phyloP scores from a whole-genome alignment of 2,797 vertebrate species.

The Sebastes glaucus region DNA sequence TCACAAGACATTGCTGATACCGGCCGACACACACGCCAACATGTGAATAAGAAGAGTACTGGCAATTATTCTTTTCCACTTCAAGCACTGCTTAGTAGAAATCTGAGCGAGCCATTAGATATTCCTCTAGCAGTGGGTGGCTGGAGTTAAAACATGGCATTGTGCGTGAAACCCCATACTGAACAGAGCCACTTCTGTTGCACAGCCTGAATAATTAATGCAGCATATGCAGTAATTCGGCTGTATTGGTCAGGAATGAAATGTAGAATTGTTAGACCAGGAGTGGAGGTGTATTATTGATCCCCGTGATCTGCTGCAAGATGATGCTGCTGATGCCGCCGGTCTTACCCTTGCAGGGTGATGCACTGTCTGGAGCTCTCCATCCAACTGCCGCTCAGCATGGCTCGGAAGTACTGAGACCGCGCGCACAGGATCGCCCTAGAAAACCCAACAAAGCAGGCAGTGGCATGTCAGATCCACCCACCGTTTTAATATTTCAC shows the following conservation, averaged over 20 bases:
- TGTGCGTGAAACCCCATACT: constrained; percentile 31
- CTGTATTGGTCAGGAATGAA: constrained; percentile 21
- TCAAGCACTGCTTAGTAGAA: neutral
- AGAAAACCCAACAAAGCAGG: constrained; percentile 59
- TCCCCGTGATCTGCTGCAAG: neutral
- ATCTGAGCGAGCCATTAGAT: constrained; percentile 19
- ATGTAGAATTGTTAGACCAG: neutral
- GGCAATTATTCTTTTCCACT: too few relatives aligned
- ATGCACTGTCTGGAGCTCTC: constrained; percentile 93
- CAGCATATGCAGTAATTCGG: constrained; percentile 20
- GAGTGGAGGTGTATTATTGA: constrained; percentile 23
- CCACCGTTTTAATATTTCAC: constrained; percentile 51
- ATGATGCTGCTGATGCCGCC: neutral
- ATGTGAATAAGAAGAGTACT: too few relatives aligned
- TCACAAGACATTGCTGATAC: too few relatives aligned
- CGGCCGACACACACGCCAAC: too few relatives aligned
- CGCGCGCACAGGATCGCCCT: constrained; percentile 95
- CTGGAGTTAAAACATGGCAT: constrained; percentile 14
- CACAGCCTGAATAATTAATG: constrained; percentile 63
- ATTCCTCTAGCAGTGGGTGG: constrained; percentile 9
- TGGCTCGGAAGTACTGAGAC: constrained; percentile 94
- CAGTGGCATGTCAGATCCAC: constrained; percentile 39
- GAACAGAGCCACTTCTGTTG: constrained; percentile 42
- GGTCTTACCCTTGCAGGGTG: constrained; percentile 92
- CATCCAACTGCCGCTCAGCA: constrained; percentile 95